These are phyloP conservation scores for Oryzias javanicus DNA, from an alignment of 2,113 vertebrate species.

Conservation along the genomic window DNA sequence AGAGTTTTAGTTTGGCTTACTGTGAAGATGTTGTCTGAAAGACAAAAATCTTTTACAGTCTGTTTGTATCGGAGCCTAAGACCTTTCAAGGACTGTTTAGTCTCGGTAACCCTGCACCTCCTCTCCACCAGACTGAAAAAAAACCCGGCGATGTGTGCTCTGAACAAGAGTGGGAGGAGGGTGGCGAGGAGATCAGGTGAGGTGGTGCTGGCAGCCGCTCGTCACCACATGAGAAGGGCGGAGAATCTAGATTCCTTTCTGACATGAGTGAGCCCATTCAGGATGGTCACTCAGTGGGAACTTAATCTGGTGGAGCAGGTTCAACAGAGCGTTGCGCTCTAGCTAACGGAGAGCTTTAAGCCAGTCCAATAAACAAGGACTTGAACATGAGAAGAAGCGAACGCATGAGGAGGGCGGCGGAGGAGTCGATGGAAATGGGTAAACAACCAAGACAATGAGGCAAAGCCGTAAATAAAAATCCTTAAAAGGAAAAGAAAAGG, in stretches of 20 bases:
- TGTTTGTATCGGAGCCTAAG: slow-evolving; percentile 62
- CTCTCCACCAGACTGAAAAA: slow-evolving; percentile 69
- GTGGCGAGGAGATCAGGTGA: slow-evolving; percentile 66
- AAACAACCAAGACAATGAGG: slow-evolving; percentile 28
- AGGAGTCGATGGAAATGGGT: slow-evolving; percentile 5
- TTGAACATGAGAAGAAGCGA: slow-evolving; percentile 62
- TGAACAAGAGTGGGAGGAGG: slow-evolving; percentile 26
- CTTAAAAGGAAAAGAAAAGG: slow-evolving; percentile 17
- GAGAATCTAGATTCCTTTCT: slow-evolving; percentile 74
- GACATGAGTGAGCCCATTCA: slow-evolving; percentile 78
- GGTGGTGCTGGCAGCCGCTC: slow-evolving; percentile 59
- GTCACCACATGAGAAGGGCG: slow-evolving; percentile 58
- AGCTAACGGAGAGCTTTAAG: slow-evolving; percentile 66
- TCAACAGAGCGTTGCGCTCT: slow-evolving; percentile 52
- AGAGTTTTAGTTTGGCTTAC: slow-evolving; percentile 20
- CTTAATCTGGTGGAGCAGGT: slow-evolving; percentile 68
- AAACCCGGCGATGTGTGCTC: slow-evolving; percentile 45
- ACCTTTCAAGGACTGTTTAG: slow-evolving; percentile 76
- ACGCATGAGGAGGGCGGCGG: background rate
- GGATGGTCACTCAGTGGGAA: slow-evolving; percentile 79
- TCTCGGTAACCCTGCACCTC: slow-evolving; percentile 70
- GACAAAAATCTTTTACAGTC: slow-evolving; percentile 31
- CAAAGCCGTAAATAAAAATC: slow-evolving; percentile 22
- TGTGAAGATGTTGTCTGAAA: slow-evolving; percentile 24
- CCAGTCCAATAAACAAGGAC: slow-evolving; percentile 69